These are phyloP conservation scores for Cremastinae sp. DNA, from an alignment of 2,888 invertebrate species.

Conservation along the genomic window DNA sequence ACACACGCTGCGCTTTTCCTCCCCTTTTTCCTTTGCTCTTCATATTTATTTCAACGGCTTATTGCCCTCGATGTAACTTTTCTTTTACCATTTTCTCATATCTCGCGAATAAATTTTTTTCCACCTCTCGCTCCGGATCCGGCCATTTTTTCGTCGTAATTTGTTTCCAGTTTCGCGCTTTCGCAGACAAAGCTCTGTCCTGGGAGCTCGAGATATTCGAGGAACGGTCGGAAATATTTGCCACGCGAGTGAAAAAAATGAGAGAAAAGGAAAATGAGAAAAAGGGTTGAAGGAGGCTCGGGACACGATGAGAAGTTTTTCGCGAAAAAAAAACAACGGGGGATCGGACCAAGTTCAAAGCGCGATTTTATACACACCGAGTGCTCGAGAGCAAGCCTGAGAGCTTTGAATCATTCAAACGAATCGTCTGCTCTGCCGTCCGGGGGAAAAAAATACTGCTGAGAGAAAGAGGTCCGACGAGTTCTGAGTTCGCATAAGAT, in stretches of 20 bases:
- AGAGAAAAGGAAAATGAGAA: slow-evolving; percentile 4
- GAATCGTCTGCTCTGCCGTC: slow-evolving; percentile 47
- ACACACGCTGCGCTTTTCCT: slow-evolving; percentile 24
- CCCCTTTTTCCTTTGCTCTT: slow-evolving; percentile 52
- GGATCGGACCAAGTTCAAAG: slow-evolving; percentile 55
- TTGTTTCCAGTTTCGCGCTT: slow-evolving; percentile 39
- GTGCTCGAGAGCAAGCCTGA: slow-evolving; percentile 26
- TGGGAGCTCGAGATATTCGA: slow-evolving; percentile 55
- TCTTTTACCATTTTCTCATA: slow-evolving; percentile 26
- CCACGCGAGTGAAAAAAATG: slow-evolving; percentile 2
- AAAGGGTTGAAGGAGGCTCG: not conserved
- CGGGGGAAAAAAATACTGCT: slow-evolving; percentile 3
- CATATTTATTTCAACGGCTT: slow-evolving; percentile 58
- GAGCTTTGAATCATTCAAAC: slow-evolving; percentile 60
- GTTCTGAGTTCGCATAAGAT: slow-evolving; percentile 46
- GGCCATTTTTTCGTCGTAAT: slow-evolving; percentile 16
- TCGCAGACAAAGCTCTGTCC: slow-evolving; percentile 25
- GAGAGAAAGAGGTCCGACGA: slow-evolving; percentile 27
- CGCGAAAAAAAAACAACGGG: slow-evolving; percentile 37
- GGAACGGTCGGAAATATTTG: slow-evolving; percentile 28
- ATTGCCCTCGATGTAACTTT: slow-evolving; percentile 54
- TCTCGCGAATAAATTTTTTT: slow-evolving; percentile 12
- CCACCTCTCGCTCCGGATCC: not conserved
- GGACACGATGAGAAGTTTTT: not conserved
- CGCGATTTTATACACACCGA: slow-evolving; percentile 48